phyloP scores from a whole-genome alignment of 2,797 vertebrate species.

The Denticeps clupeoides region DNA sequence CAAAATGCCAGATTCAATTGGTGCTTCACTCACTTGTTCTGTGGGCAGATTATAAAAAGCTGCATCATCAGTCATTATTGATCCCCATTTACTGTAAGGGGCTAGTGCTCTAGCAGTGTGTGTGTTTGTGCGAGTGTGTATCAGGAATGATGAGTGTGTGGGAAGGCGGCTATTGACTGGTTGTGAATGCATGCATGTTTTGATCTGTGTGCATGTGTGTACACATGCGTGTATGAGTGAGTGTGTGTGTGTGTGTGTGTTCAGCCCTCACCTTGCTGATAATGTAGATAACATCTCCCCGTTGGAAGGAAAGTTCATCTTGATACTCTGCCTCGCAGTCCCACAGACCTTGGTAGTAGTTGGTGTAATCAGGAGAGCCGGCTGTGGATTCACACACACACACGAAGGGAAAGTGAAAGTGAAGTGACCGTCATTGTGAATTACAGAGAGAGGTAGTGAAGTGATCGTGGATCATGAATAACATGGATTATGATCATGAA shows the following conservation, averaged over 20 bases:
- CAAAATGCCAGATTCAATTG: no score
- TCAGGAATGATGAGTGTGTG: neutral
- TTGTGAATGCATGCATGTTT: neutral
- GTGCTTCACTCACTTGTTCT: no score
- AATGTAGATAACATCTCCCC: conserved; percentile 85
- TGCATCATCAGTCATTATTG: no score
- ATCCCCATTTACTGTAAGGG: no score
- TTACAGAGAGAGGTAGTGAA: no score
- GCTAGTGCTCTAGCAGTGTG: neutral
- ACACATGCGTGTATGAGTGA: neutral
- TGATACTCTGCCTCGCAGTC: conserved; percentile 70
- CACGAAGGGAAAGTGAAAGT: neutral
- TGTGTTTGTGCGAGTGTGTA: no score
- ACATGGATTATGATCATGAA: no score
- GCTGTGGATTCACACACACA: neutral
- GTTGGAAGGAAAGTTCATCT: conserved; percentile 80
- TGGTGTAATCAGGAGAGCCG: conserved; percentile 65
- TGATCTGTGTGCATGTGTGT: neutral
- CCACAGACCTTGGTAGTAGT: conserved; percentile 86
- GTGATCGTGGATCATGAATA: no score
- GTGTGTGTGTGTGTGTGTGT: neutral
- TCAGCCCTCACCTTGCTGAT: conserved; percentile 81
- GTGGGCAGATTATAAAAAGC: no score
- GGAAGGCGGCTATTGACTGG: neutral
- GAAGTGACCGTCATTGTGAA: neutral